Base-by-base conservation (phyloP, 2,888 invertebrate genomes). In the Pristionchus mayeri region DNA sequence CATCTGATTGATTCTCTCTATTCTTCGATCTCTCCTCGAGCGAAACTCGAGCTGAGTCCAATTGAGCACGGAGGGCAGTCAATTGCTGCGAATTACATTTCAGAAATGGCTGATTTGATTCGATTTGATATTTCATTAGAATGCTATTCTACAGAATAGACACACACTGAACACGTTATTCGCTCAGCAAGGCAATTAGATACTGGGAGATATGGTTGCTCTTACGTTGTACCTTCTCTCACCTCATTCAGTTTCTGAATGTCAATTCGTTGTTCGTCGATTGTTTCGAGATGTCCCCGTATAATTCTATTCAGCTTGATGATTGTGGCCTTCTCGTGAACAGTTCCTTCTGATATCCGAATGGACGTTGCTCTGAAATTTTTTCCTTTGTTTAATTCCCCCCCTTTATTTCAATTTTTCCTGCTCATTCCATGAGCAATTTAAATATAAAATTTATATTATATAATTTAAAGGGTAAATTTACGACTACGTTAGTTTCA, bases 311-410 rank as follows among this genome's bases (percentile, higher is more conserved):
- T 89, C 78, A 90, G 80, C 63, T 86, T 75, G 16, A 90, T 90
- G 16, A 90, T 87, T 50, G 85, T 86, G n/a, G 89, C 86, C 63
- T 90, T 90, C 44, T 90, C 90, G 40, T 86, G 86, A 1, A 88
- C 79, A 13, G 52, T 50, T 9, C 40, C 52, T 44, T 86, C 86
- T 11, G 44, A 67, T 34, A 81, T 67, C 2, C 75, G 80, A 24
- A 75, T 54, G 6, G 75, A 40, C 7, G 71, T 57, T 3, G 18
- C 80, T 80, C 85, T 85, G 48, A 18, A 60, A 44, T 44, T 44
- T 24, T 30, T 6, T 50, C 13, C 18, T 37, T 76, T 34, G 24
- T 52, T 50, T 21, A 3, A 11, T 63, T 63, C 27, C n/a, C 27
- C 27, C 27, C 18, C 9, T 63, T 34, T 44, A 44, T 44, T 44